These are phyloP conservation scores for Acanthornis magna DNA, from an alignment of 2,797 vertebrate species.

Conservation along the genomic window DNA sequence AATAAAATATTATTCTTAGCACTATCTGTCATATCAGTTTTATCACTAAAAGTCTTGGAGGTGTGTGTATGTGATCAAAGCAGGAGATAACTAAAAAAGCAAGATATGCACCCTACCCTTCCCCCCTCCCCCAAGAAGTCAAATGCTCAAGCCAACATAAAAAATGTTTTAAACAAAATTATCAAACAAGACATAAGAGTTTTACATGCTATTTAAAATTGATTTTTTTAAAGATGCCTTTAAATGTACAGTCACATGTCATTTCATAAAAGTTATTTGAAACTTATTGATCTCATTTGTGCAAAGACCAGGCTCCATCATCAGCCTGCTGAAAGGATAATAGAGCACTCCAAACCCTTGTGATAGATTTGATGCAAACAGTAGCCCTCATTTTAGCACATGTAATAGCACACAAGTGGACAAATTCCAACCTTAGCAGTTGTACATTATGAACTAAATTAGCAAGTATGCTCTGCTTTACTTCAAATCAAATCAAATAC, in stretches of 20 bases:
- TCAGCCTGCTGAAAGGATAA: conserved; percentile 79
- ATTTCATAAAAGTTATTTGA: conserved; percentile 76
- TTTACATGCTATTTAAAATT: conserved; percentile 76
- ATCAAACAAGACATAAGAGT: conserved; percentile 60
- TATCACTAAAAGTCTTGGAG: conserved; percentile 4
- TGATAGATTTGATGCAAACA: conserved; percentile 77
- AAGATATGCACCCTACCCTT: background rate
- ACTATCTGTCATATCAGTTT: conserved; percentile 2
- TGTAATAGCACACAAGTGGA: conserved; percentile 71
- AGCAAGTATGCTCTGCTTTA: conserved; percentile 69
- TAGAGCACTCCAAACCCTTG: conserved; percentile 74
- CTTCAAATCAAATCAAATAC: conserved; percentile 65
- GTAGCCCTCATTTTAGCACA: conserved; percentile 70
- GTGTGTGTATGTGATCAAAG: background rate
- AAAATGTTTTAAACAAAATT: conserved; percentile 69
- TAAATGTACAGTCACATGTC: conserved; percentile 66
- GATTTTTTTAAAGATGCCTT: conserved; percentile 68
- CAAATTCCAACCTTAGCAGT: conserved; percentile 65
- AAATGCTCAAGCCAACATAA: conserved; percentile 29
- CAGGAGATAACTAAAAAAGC: conserved; percentile 5
- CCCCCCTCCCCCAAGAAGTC: background rate
- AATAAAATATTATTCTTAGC: conserved; percentile 30
- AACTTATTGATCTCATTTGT: conserved; percentile 80
- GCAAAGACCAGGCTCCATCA: conserved; percentile 68
- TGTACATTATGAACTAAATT: conserved; percentile 71